Base-by-base conservation (phyloP, 2,113 vertebrate species). In the Martes martes region DNA sequence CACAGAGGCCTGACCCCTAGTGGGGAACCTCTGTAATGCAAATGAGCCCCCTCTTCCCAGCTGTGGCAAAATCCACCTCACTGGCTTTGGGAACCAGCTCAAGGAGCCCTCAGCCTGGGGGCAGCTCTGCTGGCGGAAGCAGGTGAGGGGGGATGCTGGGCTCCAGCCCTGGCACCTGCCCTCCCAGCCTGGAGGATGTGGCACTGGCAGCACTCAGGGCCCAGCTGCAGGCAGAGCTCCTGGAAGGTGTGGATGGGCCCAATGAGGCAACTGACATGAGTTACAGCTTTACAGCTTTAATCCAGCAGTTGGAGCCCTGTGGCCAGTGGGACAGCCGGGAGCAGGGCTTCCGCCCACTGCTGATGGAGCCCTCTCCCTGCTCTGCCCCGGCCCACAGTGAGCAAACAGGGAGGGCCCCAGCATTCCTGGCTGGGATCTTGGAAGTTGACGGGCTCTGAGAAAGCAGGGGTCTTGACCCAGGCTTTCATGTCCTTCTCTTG, bases 261-360 rank as follows among this genome's bases (percentile, higher is more conserved):
- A 94, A 31, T 63, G 88, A 98, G 18, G 7, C 5, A 23, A 76
- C 67, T 11, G 28, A 63, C 26, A 16, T 1, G 31, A 71, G 52
- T 82, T 84, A 50, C 16, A 23, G 67, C 85, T 80, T 96, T 85
- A 97, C 81, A 94, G 92, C 74, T 98, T 98, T 98, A 98, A 98
- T 98, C 78, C 89, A 79, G 80, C 73, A 39, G 83, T 67, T 26
- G 15, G 73, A 57, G 76, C 26, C 55, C 65, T 24, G 11, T 24
- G 11, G 82, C 86, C 73, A 23, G 31, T 7, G 39, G 88, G 96
- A 39, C 78, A 23, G 78, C 61, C 52, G 21, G 76, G 50, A 88
- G 50, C 63, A 78, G 31, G 59, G 79, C 90, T 47, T 31, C 55
- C 15, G 71, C 69, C 71, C 36, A 26, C 39, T 33, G 26, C 13